These are phyloP conservation scores for Panthera leo DNA, from an alignment of 2,113 vertebrate genomes.

Conservation along the genomic window DNA sequence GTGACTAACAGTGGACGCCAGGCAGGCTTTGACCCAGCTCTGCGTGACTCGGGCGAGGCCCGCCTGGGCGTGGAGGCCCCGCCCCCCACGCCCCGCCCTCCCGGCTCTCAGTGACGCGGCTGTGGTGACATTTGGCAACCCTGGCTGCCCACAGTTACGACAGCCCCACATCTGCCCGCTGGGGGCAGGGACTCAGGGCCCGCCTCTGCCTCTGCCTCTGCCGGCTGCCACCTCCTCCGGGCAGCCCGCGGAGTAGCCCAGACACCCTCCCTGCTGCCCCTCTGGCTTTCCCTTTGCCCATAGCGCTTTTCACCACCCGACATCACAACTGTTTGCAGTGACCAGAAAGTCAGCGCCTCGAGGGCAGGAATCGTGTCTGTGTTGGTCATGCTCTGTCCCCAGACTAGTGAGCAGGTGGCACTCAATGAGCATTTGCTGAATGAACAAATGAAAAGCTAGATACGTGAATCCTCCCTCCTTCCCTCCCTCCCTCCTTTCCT, in stretches of 20 bases:
- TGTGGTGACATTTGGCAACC: conserved; percentile 64
- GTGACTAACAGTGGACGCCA: background rate
- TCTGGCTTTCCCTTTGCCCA: background rate
- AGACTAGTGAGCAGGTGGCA: background rate
- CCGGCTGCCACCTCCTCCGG: background rate
- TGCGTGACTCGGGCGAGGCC: background rate
- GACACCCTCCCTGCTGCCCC: background rate
- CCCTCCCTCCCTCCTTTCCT: background rate
- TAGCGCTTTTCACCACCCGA: background rate
- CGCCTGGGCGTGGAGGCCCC: background rate
- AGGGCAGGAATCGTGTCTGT: background rate
- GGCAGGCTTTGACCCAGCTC: background rate
- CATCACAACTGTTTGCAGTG: accelerated
- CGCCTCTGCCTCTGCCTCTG: background rate
- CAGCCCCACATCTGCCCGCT: background rate
- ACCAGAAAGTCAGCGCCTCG: background rate
- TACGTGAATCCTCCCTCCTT: background rate
- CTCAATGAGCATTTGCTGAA: background rate
- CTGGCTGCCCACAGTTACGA: background rate
- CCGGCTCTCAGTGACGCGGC: conserved; percentile 53
- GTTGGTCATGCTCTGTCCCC: background rate
- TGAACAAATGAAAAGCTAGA: background rate
- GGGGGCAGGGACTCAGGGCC: background rate
- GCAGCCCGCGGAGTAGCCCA: background rate
- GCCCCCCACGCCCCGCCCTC: background rate